phyloP scores from a whole-genome alignment of 2,888 invertebrate species.

The Branchipolynoe longqiensis region DNA sequence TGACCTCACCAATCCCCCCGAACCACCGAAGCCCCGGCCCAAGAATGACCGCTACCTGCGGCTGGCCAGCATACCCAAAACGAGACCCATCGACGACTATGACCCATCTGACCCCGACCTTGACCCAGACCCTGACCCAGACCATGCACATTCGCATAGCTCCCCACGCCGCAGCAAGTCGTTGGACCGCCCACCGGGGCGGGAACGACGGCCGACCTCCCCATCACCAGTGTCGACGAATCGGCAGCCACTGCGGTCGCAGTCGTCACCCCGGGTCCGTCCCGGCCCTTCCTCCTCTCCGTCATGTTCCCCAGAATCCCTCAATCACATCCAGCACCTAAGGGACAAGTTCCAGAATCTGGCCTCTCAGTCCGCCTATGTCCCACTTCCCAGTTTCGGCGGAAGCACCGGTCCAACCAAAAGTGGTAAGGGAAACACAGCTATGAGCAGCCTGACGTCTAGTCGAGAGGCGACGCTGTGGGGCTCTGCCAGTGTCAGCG shows the following conservation, averaged over 20 bases:
- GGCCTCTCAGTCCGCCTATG: background rate
- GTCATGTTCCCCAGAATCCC: background rate
- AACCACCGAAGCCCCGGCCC: constrained; percentile 57
- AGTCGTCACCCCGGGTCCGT: background rate
- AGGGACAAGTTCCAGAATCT: constrained; percentile 28
- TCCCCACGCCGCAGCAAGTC: constrained; percentile 13
- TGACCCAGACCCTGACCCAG: constrained; percentile 5
- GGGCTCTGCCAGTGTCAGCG: background rate
- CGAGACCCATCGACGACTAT: constrained; percentile 60
- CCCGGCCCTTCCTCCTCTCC: background rate
- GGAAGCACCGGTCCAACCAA: background rate
- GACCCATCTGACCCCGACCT: background rate
- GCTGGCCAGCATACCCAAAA: constrained; percentile 63
- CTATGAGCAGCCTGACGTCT: background rate
- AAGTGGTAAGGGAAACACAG: background rate
- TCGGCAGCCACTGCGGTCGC: constrained; percentile 7
- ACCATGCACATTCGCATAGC: background rate
- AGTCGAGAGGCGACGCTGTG: background rate
- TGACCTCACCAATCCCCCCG: constrained; percentile 56
- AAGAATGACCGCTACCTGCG: constrained; percentile 58
- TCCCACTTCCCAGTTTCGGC: background rate
- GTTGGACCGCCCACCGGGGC: constrained; percentile 26
- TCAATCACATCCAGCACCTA: constrained; percentile 1
- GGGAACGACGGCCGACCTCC: constrained; percentile 3
- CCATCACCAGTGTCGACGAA: constrained; percentile 17